phyloP scores from a whole-genome alignment of 2,113 vertebrate genomes.

The Macquaria ambigua region DNA sequence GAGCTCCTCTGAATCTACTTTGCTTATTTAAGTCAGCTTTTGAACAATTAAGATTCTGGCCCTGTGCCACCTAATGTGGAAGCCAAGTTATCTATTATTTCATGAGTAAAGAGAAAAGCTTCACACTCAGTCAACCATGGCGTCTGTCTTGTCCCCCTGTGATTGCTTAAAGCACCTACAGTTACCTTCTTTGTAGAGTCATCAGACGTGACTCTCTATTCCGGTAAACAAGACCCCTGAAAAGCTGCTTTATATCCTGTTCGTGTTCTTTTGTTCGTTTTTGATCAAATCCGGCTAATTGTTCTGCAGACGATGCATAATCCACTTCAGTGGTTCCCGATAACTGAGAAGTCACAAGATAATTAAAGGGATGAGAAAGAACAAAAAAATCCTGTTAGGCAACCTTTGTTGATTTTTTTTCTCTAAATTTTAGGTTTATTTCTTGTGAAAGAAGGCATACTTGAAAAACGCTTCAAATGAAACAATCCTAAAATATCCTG shows the following conservation, averaged over 20 bases:
- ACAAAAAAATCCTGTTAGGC: too few relatives aligned
- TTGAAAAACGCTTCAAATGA: neutral
- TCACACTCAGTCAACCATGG: conserved; percentile 83
- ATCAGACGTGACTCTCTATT: conserved; percentile 24
- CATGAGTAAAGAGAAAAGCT: conserved; percentile 84
- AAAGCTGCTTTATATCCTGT: neutral
- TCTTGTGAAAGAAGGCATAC: neutral
- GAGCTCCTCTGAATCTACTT: conserved; percentile 38
- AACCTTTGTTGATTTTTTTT: neutral
- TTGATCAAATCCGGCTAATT: neutral
- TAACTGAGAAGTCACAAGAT: neutral
- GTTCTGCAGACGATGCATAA: neutral
- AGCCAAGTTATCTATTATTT: conserved; percentile 86
- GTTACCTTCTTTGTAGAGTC: conserved; percentile 48
- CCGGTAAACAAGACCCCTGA: neutral
- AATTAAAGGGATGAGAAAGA: neutral
- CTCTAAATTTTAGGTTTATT: neutral
- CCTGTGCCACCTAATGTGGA: conserved; percentile 80
- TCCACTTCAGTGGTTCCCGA: neutral
- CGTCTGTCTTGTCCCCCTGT: conserved; percentile 74
- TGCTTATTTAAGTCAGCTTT: conserved; percentile 60
- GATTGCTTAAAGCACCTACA: conserved; percentile 58
- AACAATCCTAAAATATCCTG: neutral
- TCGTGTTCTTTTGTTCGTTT: neutral
- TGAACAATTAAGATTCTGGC: conserved; percentile 73